Evolutionary conservation across 2,113 vertebrate species (phyloP).

Genomic region (Origma solitaria): DNA sequence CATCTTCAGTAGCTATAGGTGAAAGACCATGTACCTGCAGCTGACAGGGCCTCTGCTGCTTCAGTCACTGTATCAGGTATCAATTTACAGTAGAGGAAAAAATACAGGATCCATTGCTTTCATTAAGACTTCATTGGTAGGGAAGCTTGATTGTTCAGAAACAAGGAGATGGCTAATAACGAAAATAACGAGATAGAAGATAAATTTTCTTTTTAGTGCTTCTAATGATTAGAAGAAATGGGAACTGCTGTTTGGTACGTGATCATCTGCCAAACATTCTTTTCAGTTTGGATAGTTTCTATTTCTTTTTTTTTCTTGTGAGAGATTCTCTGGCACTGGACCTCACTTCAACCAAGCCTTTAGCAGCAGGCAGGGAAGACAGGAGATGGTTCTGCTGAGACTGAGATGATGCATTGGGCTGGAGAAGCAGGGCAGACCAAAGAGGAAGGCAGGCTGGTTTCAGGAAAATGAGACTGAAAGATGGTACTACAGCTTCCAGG

Average conservation of each 20-base stretch:
- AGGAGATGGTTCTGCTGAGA: background rate
- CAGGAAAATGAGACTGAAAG: background rate
- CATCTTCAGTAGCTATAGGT: background rate
- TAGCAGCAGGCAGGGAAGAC: background rate
- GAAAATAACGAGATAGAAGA: background rate
- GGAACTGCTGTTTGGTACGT: background rate
- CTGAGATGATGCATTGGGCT: background rate
- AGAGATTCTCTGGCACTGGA: background rate
- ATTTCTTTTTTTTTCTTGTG: background rate
- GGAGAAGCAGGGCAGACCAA: background rate
- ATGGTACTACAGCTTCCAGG: background rate
- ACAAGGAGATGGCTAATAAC: background rate
- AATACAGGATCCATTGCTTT: background rate
- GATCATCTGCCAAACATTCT: background rate
- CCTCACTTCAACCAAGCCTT: background rate
- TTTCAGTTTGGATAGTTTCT: constrained; percentile 21
- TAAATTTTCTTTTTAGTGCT: background rate
- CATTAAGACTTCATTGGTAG: background rate
- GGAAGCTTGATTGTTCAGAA: constrained; percentile 6
- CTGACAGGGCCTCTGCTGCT: background rate
- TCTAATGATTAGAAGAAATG: constrained; percentile 22
- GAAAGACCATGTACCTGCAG: background rate
- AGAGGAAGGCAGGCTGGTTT: background rate
- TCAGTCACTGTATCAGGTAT: background rate
- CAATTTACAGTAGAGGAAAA: background rate